Conservation (phyloP, 2,888 invertebrate genomes). For the Trachelus stipa region DNA sequence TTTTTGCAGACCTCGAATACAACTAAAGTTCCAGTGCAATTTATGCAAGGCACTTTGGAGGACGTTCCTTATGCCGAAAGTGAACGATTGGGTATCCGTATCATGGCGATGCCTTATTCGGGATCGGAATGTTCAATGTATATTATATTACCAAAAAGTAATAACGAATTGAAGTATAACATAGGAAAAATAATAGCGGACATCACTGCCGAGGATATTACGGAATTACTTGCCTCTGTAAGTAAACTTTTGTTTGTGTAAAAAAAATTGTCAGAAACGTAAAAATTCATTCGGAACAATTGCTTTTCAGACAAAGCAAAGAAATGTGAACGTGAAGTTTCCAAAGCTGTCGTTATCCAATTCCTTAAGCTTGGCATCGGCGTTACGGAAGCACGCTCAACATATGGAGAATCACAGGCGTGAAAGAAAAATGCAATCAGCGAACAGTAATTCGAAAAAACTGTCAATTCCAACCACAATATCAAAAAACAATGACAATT, state of each 20-base stretch:
- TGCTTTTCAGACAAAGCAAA: constrained; percentile 14
- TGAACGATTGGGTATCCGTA: constrained; percentile 52
- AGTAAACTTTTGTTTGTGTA: constrained; percentile 1
- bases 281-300: not conserved
- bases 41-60: constrained; percentile 56
- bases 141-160: constrained; percentile 64
- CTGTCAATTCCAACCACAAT: too few species aligned
- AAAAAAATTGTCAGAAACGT: not conserved
- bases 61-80: constrained; percentile 59
- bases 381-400: too few species aligned
- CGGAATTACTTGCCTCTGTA: constrained; percentile 42
- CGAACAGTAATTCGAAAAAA: too few species aligned
- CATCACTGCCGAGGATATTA: constrained; percentile 44
- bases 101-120: constrained; percentile 66
- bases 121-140: constrained; percentile 66
- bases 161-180: constrained; percentile 49
- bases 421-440: too few species aligned
- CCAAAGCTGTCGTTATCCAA: constrained; percentile 17
- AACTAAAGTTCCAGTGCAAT: constrained; percentile 45
- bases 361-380: constrained; percentile 11
- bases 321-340: constrained; percentile 20
- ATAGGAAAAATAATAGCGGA: constrained; percentile 48
- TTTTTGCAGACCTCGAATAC: constrained; percentile 13
- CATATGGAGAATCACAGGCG: too few species aligned
- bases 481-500: too few species aligned